Conservation (phyloP, 2,113 vertebrate species). For the Grammomys surdaster region DNA sequence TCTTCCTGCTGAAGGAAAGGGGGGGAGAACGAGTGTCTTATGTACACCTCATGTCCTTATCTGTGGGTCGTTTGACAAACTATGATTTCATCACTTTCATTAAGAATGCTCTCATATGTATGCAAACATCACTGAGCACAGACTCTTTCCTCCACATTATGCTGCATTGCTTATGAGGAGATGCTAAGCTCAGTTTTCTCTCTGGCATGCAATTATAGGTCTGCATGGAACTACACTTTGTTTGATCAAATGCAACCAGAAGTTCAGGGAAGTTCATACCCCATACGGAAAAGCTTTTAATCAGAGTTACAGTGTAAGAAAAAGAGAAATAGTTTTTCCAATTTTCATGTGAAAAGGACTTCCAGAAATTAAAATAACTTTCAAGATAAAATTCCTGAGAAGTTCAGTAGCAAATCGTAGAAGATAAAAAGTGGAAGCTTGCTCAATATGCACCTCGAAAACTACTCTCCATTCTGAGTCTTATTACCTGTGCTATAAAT, state of each 20-base stretch:
- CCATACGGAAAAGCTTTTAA: slow-evolving; percentile 4
- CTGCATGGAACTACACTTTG: background rate
- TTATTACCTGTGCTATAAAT: slow-evolving; percentile 41
- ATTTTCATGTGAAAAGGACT: slow-evolving; percentile 6
- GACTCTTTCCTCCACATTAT: background rate
- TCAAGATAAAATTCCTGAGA: slow-evolving; percentile 52
- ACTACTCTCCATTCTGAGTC: background rate
- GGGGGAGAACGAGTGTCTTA: background rate
- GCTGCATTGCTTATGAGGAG: rapidly evolving
- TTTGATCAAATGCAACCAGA: background rate
- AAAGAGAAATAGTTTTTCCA: slow-evolving; percentile 48
- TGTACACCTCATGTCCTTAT: background rate
- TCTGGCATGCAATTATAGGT: background rate
- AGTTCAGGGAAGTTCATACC: background rate
- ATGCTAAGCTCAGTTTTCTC: background rate
- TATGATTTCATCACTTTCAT: background rate
- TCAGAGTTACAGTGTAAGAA: background rate
- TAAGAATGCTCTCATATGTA: background rate
- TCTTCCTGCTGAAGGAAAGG: too few species aligned
- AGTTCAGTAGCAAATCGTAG: slow-evolving; percentile 37
- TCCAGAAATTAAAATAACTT: slow-evolving; percentile 62
- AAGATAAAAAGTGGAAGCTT: slow-evolving; percentile 35
- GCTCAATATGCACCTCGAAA: background rate
- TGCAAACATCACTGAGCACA: background rate
- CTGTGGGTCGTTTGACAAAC: background rate